Evolutionary conservation across 2,797 vertebrate genomes (phyloP).

Genomic region (Fistularia tabacaria): DNA sequence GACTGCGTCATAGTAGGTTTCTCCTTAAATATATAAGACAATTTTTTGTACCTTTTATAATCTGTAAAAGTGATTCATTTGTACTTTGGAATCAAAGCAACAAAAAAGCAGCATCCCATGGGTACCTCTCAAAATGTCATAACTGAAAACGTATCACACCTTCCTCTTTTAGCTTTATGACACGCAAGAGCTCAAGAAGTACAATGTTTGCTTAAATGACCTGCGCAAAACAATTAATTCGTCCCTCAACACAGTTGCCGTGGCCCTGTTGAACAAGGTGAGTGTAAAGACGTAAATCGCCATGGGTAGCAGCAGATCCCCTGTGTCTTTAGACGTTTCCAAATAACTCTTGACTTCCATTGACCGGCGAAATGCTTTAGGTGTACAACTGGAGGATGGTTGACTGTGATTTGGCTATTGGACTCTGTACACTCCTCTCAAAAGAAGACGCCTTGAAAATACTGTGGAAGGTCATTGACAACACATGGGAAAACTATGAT

Average conservation of each 20-base stretch:
- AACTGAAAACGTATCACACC: background rate
- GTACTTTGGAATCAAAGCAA: no score
- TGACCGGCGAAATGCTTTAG: constrained; percentile 55
- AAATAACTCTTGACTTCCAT: background rate
- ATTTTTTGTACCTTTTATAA: no score
- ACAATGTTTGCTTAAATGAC: constrained; percentile 64
- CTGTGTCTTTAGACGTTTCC: background rate
- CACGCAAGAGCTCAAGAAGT: constrained; percentile 63
- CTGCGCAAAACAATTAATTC: constrained; percentile 71
- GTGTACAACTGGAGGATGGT: constrained; percentile 90
- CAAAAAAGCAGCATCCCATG: no score
- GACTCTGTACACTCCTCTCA: constrained; percentile 85
- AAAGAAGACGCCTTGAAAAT: constrained; percentile 81
- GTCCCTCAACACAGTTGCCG: constrained; percentile 69
- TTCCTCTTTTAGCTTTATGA: constrained; percentile 73
- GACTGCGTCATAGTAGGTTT: no score
- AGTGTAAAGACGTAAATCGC: constrained; percentile 13
- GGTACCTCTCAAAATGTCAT: no score
- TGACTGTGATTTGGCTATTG: constrained; percentile 86
- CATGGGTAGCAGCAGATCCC: background rate
- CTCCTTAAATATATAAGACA: no score
- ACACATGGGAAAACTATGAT: constrained; percentile 91
- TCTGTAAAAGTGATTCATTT: no score
- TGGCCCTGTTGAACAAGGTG: constrained; percentile 65
- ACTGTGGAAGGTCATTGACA: constrained; percentile 90